These are phyloP conservation scores for Tetragonula carbonaria DNA, from an alignment of 2,888 invertebrate species.

Conservation along the genomic window DNA sequence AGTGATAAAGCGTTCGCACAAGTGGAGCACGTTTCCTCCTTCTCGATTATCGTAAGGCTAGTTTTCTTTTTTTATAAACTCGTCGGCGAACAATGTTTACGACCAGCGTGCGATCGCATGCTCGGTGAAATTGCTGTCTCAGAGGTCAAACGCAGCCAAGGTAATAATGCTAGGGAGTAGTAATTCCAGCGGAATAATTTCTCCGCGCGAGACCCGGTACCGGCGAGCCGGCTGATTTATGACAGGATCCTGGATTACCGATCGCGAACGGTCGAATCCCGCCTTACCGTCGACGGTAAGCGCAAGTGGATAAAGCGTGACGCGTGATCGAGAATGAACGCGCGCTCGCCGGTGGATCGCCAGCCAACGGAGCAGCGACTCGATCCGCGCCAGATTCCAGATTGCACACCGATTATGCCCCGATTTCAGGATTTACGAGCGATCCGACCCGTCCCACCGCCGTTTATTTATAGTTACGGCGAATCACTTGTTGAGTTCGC, in stretches of 20 bases:
- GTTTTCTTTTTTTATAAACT: not conserved
- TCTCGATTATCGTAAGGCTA: constrained; percentile 8
- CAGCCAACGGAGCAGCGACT: constrained; percentile 50
- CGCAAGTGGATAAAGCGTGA: constrained; percentile 10
- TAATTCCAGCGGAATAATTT: constrained; percentile 71
- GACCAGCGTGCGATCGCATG: constrained; percentile 15
- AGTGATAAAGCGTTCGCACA: not conserved
- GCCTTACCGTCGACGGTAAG: constrained; percentile 68
- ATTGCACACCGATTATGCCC: constrained; percentile 75
- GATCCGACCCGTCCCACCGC: constrained; percentile 60
- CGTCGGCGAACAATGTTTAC: constrained; percentile 23
- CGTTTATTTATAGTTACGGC: constrained; percentile 75
- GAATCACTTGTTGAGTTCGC: constrained; percentile 67
- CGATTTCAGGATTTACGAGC: constrained; percentile 76
- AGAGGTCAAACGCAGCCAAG: constrained; percentile 21
- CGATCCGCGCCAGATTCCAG: constrained; percentile 74
- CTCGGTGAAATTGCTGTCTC: constrained; percentile 18
- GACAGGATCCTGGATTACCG: constrained; percentile 75
- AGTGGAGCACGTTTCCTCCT: not conserved
- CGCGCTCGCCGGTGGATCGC: not conserved
- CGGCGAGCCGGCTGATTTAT: constrained; percentile 69
- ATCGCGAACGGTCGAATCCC: constrained; percentile 65
- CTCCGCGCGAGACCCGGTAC: constrained; percentile 29
- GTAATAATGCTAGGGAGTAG: constrained; percentile 45
- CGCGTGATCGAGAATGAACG: not conserved